Percentiles rank a stretch among this genome's conserved stretches.
phyloP scores from a whole-genome alignment of 2,113 vertebrate species.

The Lepisosteus osseus region DNA sequence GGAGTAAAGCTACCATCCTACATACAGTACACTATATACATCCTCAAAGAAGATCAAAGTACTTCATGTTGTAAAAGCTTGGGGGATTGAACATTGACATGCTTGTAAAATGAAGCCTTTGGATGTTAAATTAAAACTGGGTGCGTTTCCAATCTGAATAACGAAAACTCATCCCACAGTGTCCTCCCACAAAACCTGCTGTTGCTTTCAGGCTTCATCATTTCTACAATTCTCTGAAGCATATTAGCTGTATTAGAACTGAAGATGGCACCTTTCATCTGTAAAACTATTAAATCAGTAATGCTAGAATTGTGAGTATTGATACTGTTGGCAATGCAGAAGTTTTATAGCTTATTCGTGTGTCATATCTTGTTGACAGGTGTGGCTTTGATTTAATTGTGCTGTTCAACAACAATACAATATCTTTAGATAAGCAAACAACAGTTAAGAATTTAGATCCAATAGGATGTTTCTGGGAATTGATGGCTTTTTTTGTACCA shows the following conservation, averaged over 20 bases:
- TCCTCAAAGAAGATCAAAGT: no score
- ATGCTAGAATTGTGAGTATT: no score
- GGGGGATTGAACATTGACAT: no score
- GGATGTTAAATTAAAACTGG: no score
- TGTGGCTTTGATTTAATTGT: constrained; percentile 15
- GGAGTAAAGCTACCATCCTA: no score
- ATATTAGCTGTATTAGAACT: constrained; percentile 26
- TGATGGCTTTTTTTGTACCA: constrained; percentile 25
- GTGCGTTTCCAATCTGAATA: neutral
- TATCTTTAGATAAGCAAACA: neutral
- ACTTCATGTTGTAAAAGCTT: no score
- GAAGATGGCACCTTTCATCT: constrained; percentile 4
- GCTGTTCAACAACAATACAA: neutral
- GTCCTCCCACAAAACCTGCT: neutral
- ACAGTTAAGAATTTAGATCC: neutral
- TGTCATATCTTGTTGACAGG: neutral
- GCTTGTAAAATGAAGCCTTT: no score
- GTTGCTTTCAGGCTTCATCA: neutral
- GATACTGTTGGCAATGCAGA: no score
- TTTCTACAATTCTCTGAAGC: neutral
- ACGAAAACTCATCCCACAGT: neutral
- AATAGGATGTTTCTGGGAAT: constrained; percentile 13
- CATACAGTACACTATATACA: no score
- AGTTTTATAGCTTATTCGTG: neutral
- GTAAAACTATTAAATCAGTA: no score